These are phyloP conservation scores for Sakesphorus luctuosus DNA, from an alignment of 2,113 vertebrate genomes.

Conservation along the genomic window DNA sequence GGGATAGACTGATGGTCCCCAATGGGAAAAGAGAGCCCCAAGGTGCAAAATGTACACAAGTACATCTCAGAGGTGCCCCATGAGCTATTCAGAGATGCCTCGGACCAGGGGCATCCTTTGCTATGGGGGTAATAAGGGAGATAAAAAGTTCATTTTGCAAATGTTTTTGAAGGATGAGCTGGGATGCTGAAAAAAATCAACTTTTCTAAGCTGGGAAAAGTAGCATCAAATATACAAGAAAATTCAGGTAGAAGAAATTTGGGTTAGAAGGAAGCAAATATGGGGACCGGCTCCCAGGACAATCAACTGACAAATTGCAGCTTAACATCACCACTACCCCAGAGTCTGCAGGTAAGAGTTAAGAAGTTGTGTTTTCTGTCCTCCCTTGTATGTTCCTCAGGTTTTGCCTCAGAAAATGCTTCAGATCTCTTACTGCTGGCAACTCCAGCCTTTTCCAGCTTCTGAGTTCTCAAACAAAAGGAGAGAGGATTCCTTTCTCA, in stretches of 20 bases:
- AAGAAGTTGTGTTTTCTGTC: not conserved
- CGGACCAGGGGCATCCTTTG: not conserved
- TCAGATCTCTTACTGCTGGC: not conserved
- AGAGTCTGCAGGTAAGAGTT: not conserved
- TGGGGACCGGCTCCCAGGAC: fast-evolving
- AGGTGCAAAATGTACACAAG: not conserved
- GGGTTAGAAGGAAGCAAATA: not conserved
- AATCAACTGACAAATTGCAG: not conserved
- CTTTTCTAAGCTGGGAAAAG: not conserved
- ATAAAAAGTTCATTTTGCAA: not conserved
- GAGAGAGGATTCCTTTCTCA: not conserved
- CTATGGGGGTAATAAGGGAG: not conserved
- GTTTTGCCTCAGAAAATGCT: not conserved
- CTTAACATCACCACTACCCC: not conserved
- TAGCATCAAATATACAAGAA: not conserved
- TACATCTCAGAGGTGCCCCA: not conserved
- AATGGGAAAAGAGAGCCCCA: not conserved
- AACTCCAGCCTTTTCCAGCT: not conserved
- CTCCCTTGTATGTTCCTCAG: not conserved
- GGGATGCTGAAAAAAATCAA: not conserved
- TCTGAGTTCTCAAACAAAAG: not conserved
- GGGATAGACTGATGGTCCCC: not conserved
- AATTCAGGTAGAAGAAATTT: not conserved
- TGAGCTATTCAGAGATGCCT: fast-evolving
- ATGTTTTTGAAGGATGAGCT: not conserved